Evolutionary conservation across 2,113 vertebrate genomes (phyloP).

Genomic region (Sardina pilchardus): DNA sequence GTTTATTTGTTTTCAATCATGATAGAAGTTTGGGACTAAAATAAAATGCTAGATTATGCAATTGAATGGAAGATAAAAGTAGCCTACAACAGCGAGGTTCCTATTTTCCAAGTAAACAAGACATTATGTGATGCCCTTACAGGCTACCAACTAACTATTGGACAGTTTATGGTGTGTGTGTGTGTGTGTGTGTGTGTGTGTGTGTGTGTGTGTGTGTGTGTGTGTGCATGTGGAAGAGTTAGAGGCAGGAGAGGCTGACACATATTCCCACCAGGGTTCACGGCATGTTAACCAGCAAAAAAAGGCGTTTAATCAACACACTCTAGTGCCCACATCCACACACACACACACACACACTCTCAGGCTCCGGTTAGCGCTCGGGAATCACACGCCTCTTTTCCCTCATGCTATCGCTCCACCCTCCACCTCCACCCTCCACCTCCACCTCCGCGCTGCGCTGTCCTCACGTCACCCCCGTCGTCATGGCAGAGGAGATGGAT

Average conservation of each 20-base stretch:
- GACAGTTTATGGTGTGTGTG: not conserved
- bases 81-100: not conserved
- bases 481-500: not conserved
- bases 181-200: not conserved
- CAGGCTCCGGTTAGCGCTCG: not conserved
- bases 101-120: not conserved
- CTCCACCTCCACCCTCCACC: not conserved
- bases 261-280: constrained; percentile 1
- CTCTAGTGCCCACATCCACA: not conserved
- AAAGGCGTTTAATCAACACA: not conserved
- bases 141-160: not conserved
- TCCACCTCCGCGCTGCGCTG: not conserved
- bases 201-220: not conserved
- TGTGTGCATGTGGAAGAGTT: too few species aligned
- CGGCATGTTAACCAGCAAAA: not conserved
- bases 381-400: not conserved
- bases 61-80: too few species aligned
- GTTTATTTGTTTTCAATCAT: not conserved
- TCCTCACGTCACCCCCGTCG: not conserved
- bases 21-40: not conserved
- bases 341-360: not conserved
- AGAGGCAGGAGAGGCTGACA: not conserved
- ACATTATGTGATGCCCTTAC: not conserved
- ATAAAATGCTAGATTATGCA: not conserved
- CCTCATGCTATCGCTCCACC: not conserved